phyloP scores from a whole-genome alignment of 2,888 invertebrate species.

The Artemia sp. region DNA sequence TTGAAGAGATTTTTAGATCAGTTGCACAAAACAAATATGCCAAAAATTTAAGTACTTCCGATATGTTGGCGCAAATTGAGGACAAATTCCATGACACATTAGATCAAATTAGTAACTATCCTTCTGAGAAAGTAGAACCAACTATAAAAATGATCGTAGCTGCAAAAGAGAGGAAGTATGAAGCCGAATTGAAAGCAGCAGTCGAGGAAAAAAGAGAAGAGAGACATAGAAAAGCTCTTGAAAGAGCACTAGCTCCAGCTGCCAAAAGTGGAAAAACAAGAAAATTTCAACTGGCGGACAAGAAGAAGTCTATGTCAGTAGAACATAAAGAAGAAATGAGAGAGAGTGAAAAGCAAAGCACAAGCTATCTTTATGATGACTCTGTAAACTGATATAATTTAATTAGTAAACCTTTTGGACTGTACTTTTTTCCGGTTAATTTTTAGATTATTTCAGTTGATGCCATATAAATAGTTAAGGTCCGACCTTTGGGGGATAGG shows the following conservation, averaged over 20 bases:
- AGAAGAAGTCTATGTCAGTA: neutral
- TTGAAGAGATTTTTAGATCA: neutral
- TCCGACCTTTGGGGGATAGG: no score
- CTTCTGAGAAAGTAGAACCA: conserved; percentile 2
- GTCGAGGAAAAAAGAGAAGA: conserved; percentile 4
- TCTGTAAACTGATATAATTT: no score
- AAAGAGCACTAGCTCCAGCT: neutral
- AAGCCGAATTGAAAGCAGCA: conserved; percentile 1
- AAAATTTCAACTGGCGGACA: neutral
- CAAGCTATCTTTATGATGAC: no score
- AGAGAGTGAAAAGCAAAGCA: no score
- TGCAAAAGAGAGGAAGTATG: neutral
- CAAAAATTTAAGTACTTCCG: neutral
- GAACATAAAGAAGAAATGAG: neutral
- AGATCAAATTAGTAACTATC: neutral
- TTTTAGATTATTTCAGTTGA: no score
- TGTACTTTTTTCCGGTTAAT: no score
- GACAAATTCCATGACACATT: conserved; percentile 3
- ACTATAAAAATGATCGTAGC: neutral
- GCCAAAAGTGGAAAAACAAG: neutral
- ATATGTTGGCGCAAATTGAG: conserved; percentile 12
- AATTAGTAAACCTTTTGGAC: no score
- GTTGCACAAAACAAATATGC: conserved; percentile 10
- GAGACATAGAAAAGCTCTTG: neutral
- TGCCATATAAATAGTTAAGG: no score